A percentile compares a stretch with the other conserved stretches of the same genome.
Conservation (phyloP, 2,797 vertebrate genomes). For the Pitangus sulphuratus region DNA sequence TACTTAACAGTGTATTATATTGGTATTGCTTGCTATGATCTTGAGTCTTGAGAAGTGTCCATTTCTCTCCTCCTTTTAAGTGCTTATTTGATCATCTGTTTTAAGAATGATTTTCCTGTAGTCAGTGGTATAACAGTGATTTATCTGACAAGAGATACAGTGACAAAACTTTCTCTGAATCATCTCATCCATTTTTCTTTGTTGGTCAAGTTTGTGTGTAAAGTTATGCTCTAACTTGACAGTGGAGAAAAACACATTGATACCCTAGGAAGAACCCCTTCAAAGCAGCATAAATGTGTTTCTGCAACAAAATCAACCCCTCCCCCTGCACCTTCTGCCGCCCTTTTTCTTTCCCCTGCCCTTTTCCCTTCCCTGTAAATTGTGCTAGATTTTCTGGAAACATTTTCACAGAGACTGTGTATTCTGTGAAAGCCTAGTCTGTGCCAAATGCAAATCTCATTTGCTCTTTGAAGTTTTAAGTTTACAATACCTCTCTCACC, state of each 20-base stretch:
- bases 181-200: background rate
- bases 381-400: background rate
- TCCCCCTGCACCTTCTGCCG: accelerated
- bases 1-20: background rate
- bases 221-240: background rate
- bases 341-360: background rate
- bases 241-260: background rate
- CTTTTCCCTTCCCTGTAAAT: background rate
- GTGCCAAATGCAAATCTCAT: background rate
- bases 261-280: background rate
- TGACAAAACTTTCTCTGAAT: background rate
- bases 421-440: background rate
- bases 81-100: background rate
- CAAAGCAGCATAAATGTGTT: background rate
- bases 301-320: background rate
- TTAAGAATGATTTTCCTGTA: background rate
- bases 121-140: background rate
- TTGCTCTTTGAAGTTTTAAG: background rate
- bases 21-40: background rate
- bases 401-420: background rate
- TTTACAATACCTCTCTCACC: background rate
- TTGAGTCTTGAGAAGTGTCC: background rate
- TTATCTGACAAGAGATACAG: background rate
- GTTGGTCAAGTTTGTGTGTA: background rate
- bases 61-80: background rate